These are phyloP conservation scores for Danaus chrysippus DNA, from an alignment of 2,888 invertebrate species.

Conservation along the genomic window DNA sequence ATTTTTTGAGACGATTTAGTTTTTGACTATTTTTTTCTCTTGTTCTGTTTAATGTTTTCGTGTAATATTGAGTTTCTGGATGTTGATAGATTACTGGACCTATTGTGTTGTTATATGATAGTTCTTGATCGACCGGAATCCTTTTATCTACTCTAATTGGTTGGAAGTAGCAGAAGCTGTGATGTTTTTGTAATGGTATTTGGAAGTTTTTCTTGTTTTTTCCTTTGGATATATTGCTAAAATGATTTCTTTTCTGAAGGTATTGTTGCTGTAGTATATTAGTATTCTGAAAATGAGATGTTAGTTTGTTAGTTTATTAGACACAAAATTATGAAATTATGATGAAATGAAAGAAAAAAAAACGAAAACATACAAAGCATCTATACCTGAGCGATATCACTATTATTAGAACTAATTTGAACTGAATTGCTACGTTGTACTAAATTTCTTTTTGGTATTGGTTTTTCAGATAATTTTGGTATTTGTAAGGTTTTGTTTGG, in stretches of 20 bases:
- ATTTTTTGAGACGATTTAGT: slow-evolving; percentile 70
- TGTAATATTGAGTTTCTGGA: slow-evolving; percentile 64
- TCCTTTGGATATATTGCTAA: slow-evolving; percentile 72
- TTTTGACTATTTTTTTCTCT: slow-evolving; percentile 71
- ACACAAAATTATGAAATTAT: slow-evolving; percentile 37
- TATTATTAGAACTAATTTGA: slow-evolving; percentile 56
- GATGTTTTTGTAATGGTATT: slow-evolving; percentile 82
- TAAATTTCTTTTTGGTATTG: slow-evolving; percentile 68
- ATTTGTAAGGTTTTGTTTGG: slow-evolving; percentile 74
- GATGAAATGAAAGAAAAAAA: slow-evolving; percentile 33
- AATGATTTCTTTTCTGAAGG: slow-evolving; percentile 78
- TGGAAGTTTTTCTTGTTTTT: slow-evolving; percentile 81
- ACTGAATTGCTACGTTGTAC: slow-evolving; percentile 70
- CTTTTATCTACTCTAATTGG: slow-evolving; percentile 81
- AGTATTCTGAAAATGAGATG: slow-evolving; percentile 79
- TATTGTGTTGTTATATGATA: slow-evolving; percentile 68
- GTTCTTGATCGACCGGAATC: slow-evolving; percentile 67
- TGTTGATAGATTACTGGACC: slow-evolving; percentile 72
- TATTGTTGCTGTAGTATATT: slow-evolving; percentile 78
- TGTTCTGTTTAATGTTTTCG: slow-evolving; percentile 72
- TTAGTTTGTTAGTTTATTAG: slow-evolving; percentile 59
- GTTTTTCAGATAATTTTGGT: slow-evolving; percentile 72
- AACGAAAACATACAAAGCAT: slow-evolving; percentile 51
- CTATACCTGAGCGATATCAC: slow-evolving; percentile 69
- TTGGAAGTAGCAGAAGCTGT: slow-evolving; percentile 83